Base-by-base conservation (phyloP, 2,113 vertebrate species). In the Pedionomus torquatus region DNA sequence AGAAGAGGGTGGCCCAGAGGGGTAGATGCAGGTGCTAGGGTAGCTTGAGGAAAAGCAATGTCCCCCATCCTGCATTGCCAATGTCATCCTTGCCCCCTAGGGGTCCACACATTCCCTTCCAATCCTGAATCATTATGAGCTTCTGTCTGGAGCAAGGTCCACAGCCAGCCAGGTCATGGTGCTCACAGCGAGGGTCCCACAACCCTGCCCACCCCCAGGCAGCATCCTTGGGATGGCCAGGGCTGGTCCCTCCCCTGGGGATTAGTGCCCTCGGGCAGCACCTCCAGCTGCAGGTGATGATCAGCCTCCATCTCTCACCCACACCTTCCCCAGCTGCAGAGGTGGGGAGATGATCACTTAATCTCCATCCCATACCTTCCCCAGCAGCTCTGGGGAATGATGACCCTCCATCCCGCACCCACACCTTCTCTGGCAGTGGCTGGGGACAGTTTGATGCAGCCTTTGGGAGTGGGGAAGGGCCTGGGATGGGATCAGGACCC, bases 61-160 rank as follows among this genome's bases (percentile, higher is more conserved):
- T 64, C 23, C 39, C 35, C 57, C 48, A 41, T 31, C n/a, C 46
- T 6, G 0, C 61, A 46, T 39, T 24, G 12, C 13, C n/a, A 41
- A 19, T 8, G 4, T 4, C 35, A 31, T 17, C 37, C 18, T 43
- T 26, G 9, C 35, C 7, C 5, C 55, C 49, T 51, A 7, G 51
- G 7, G 9, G 10, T 39, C 23, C 35, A 37, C 11, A 11, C 39
- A 33, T 20, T 21, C 8, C 10, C 13, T 41, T n/a, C 18, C 28
- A 11, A 46, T 49, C 55, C 18, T 14, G 46, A 39, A 70, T 33
- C 5, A 11, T 1, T 4, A 60, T 43, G 48, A 54, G 12, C 17
- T 13, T 11, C 65, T 13, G 46, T 7, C 28, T 4, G 1, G 26
- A 63, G 64, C 0, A 2, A 70, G 9, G 13, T 28, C 39, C 39